A percentile compares a stretch with the other conserved stretches of the same genome.
Conservation (phyloP, 2,797 vertebrate species). For the Heterohyrax brucei region DNA sequence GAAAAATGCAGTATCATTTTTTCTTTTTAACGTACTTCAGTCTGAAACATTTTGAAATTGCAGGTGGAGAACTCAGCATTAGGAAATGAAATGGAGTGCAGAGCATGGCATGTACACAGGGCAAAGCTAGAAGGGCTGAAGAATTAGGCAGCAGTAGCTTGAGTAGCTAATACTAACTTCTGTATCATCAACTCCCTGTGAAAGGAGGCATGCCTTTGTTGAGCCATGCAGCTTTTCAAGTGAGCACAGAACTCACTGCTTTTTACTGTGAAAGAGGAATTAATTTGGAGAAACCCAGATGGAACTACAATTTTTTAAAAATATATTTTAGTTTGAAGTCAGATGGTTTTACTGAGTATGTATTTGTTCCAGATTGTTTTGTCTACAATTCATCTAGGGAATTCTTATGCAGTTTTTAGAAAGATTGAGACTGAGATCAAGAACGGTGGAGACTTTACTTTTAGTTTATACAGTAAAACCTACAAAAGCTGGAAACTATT, state of each 20-base stretch:
- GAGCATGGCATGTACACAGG: neutral
- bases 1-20: neutral
- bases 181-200: conserved; percentile 22
- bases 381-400: neutral
- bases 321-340: conserved; percentile 51
- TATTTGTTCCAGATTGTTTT: neutral
- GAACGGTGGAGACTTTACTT: neutral
- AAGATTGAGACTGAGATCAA: neutral
- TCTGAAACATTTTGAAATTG: conserved; percentile 53
- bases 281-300: conserved; percentile 9
- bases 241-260: neutral
- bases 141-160: neutral
- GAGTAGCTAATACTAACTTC: neutral
- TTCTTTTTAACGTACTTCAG: neutral
- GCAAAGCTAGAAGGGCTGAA: neutral
- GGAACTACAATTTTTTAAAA: neutral
- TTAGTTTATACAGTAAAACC: neutral
- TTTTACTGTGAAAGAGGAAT: neutral
- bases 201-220: neutral
- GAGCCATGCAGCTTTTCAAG: neutral
- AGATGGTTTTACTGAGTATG: neutral
- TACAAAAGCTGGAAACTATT: neutral
- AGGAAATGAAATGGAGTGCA: neutral
- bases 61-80: neutral
- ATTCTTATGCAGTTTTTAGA: conserved; percentile 5